These are phyloP conservation scores for Plusia festucae DNA, from an alignment of 2,888 invertebrate species.

Conservation along the genomic window DNA sequence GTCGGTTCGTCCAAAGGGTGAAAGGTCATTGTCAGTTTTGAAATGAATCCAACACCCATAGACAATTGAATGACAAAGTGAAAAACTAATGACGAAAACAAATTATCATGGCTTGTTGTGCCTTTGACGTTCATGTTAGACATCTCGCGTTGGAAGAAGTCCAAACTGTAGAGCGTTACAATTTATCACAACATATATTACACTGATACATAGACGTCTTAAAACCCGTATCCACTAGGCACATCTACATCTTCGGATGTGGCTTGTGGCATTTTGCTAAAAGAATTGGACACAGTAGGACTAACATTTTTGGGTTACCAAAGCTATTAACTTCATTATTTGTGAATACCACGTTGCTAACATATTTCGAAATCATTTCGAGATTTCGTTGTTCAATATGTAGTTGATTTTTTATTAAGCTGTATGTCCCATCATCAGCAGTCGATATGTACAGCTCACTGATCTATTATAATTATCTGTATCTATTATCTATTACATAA, in stretches of 20 bases:
- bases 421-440: too few species aligned
- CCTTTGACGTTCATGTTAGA: conserved; percentile 16
- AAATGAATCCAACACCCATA: neutral
- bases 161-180: conserved; percentile 15
- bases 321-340: too few species aligned
- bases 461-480: too few species aligned
- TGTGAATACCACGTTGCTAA: too few species aligned
- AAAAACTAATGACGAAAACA: conserved; percentile 14
- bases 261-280: neutral
- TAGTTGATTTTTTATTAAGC: too few species aligned
- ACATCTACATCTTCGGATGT: neutral
- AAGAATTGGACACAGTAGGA: neutral
- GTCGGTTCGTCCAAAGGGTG: neutral
- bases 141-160: conserved; percentile 18
- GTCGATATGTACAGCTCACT: too few species aligned
- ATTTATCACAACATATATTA: conserved; percentile 29
- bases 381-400: too few species aligned
- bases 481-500: too few species aligned
- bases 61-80: neutral
- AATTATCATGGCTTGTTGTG: conserved; percentile 26
- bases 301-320: neutral
- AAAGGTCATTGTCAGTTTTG: neutral
- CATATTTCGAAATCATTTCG: too few species aligned
- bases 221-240: neutral
- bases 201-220: neutral